Percentiles rank a stretch among this genome's conserved stretches.
These are phyloP conservation scores for Grammomys dolichurus DNA, from an alignment of 2,113 vertebrate species.

Conservation along the genomic window DNA sequence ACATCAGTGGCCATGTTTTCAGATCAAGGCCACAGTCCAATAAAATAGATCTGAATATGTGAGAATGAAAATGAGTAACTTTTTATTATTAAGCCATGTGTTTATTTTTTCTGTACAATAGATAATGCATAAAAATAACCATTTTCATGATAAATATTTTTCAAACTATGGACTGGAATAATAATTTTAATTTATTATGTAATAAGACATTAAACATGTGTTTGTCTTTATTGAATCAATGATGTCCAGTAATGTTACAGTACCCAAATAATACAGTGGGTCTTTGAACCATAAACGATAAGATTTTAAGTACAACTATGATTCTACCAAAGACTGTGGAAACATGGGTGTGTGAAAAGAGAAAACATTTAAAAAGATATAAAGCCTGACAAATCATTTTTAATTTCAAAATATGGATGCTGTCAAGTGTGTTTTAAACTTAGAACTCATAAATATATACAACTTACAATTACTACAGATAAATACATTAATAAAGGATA, in stretches of 20 bases:
- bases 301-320: constrained; percentile 14
- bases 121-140: background rate
- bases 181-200: background rate
- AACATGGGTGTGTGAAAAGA: background rate
- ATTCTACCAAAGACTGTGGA: background rate
- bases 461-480: background rate
- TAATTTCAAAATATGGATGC: background rate
- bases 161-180: background rate
- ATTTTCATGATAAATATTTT: background rate
- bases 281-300: background rate
- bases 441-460: background rate
- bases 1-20: background rate
- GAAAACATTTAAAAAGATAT: background rate
- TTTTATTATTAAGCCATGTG: background rate
- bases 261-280: background rate
- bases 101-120: background rate
- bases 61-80: background rate
- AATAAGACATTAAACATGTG: background rate
- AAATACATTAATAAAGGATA: background rate
- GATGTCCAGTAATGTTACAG: background rate
- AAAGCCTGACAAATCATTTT: background rate
- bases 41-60: background rate
- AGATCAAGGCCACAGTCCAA: background rate
- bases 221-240: background rate
- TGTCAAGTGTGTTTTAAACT: background rate